These are phyloP conservation scores for Syrmaticus mikado DNA, from an alignment of 2,113 vertebrate genomes.

Conservation along the genomic window DNA sequence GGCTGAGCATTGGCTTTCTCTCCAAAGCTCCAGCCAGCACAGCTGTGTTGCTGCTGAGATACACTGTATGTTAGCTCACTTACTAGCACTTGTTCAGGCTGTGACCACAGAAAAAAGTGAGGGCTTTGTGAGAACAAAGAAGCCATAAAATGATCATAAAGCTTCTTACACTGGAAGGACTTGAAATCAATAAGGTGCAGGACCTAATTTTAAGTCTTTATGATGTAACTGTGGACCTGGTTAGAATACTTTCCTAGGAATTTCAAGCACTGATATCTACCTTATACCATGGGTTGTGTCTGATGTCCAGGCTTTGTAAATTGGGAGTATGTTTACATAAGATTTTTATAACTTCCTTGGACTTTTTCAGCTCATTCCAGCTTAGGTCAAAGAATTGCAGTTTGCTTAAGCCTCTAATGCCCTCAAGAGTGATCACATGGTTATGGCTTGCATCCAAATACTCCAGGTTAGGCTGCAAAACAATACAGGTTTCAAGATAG, in stretches of 20 bases:
- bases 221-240: not conserved
- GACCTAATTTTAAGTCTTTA: not conserved
- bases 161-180: not conserved
- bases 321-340: conserved; percentile 78
- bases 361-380: conserved; percentile 84
- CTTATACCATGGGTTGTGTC: conserved; percentile 83
- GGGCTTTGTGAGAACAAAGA: not conserved
- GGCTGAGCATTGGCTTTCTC: not conserved
- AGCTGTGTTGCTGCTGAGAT: conserved; percentile 8
- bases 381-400: conserved; percentile 84
- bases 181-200: not conserved
- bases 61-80: not conserved
- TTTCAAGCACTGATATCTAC: not conserved
- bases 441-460: conserved; percentile 86
- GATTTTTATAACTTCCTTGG: conserved; percentile 74
- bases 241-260: not conserved
- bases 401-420: conserved; percentile 76
- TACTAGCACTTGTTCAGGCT: not conserved
- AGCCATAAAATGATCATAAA: not conserved
- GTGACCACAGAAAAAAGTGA: not conserved
- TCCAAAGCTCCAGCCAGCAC: not conserved
- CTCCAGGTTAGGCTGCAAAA: conserved; percentile 81
- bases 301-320: conserved; percentile 77
- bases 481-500: not conserved
- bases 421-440: conserved; percentile 78